A percentile compares a stretch with the other conserved stretches of the same genome.
Conservation (phyloP, 2,113 vertebrate genomes). For the Antigone vipio region DNA sequence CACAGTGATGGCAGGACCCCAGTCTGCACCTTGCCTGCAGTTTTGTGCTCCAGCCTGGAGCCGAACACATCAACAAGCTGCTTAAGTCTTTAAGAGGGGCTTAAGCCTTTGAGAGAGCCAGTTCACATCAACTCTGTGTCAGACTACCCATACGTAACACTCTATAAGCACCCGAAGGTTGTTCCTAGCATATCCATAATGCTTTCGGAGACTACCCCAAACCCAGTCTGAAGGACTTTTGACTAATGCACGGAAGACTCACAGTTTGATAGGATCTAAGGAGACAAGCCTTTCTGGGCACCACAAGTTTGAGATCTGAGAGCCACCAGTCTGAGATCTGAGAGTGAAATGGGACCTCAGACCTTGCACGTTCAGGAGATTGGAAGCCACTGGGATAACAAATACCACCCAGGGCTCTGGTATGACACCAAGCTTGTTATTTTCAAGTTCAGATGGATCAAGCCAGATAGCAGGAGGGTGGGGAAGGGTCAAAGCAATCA, state of each 20-base stretch:
- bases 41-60: background rate
- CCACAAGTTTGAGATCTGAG: background rate
- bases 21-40: background rate
- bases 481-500: background rate
- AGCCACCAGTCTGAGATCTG: background rate
- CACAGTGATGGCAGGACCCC: accelerated
- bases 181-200: background rate
- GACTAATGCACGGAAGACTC: background rate
- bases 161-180: accelerated
- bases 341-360: background rate
- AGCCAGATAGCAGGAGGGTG: background rate
- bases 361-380: background rate
- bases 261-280: background rate
- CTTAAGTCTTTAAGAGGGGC: background rate
- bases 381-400: background rate
- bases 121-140: background rate
- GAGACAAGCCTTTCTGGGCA: background rate
- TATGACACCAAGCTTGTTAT: background rate
- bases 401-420: background rate
- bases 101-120: background rate
- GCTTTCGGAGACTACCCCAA: background rate
- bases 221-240: background rate
- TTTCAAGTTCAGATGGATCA: background rate
- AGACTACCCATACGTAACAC: accelerated
- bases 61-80: background rate